Evolutionary conservation across 2,888 invertebrate species (phyloP).

Genomic region (Icerya purchasi): DNA sequence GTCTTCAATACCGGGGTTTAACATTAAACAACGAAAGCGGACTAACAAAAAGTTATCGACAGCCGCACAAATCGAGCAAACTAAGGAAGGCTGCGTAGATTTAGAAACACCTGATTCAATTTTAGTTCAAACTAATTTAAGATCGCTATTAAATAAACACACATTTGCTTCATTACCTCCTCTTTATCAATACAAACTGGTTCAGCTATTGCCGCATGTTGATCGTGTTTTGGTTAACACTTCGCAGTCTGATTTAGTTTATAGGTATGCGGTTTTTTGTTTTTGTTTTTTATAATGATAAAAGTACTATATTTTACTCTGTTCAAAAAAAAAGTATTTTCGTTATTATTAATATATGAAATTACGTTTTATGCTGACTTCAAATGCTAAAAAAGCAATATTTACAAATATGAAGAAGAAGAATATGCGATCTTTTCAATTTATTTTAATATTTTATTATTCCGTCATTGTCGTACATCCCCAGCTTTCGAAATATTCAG

Average conservation of each 20-base stretch:
- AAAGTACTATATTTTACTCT: too few relatives aligned
- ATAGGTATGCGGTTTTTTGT: constrained; percentile 26
- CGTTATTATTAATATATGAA: too few relatives aligned
- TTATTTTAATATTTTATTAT: too few relatives aligned
- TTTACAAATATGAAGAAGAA: too few relatives aligned
- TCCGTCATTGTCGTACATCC: too few relatives aligned
- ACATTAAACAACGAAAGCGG: constrained; percentile 49
- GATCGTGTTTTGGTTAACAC: constrained; percentile 35
- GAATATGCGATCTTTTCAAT: too few relatives aligned
- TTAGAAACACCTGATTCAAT: constrained; percentile 90
- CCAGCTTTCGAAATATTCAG: too few relatives aligned
- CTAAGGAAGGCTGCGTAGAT: constrained; percentile 83
- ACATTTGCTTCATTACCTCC: constrained; percentile 73
- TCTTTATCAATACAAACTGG: constrained; percentile 76
- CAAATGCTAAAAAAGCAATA: too few relatives aligned
- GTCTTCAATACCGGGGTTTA: constrained; percentile 75
- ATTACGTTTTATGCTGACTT: too few relatives aligned
- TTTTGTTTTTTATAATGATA: too few relatives aligned
- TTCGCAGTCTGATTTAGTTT: constrained; percentile 23
- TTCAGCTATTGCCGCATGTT: constrained; percentile 75
- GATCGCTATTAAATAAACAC: constrained; percentile 72
- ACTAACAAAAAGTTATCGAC: constrained; percentile 68
- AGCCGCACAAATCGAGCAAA: constrained; percentile 79
- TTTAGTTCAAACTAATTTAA: constrained; percentile 68
- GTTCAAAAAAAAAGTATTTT: too few relatives aligned